Evolutionary conservation across 2,888 invertebrate species (phyloP).

Genomic region (Erebia epiphron): DNA sequence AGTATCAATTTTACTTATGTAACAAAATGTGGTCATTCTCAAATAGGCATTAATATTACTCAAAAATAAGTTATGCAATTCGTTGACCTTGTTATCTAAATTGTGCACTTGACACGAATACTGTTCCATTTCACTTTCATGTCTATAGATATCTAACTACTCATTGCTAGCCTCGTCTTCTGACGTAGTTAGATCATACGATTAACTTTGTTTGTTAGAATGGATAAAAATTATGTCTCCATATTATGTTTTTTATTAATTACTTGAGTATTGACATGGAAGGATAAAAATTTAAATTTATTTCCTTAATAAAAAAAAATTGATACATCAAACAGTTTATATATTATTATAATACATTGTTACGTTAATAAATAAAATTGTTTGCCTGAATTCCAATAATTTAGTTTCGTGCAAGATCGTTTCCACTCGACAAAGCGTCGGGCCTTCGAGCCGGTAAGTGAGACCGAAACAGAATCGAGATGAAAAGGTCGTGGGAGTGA

Average conservation of each 20-base stretch:
- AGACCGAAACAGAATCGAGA: slow-evolving; percentile 65
- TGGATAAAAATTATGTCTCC: slow-evolving; percentile 2
- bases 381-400: slow-evolving; percentile 48
- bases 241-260: slow-evolving; percentile 18
- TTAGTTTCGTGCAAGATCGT: slow-evolving; percentile 65
- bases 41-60: slow-evolving; percentile 47
- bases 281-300: background rate
- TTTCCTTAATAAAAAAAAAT: background rate
- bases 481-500: slow-evolving; percentile 66
- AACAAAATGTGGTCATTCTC: slow-evolving; percentile 24
- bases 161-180: slow-evolving; percentile 59
- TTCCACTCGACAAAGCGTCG: slow-evolving; percentile 58
- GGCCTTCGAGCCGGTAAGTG: slow-evolving; percentile 63
- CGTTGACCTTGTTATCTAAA: slow-evolving; percentile 80
- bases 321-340: slow-evolving; percentile 21
- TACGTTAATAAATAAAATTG: slow-evolving; percentile 39
- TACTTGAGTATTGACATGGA: slow-evolving; percentile 13
- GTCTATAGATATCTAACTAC: slow-evolving; percentile 56
- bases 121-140: slow-evolving; percentile 82
- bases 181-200: slow-evolving; percentile 44
- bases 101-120: slow-evolving; percentile 82
- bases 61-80: slow-evolving; percentile 71
- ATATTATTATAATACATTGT: slow-evolving; percentile 27
- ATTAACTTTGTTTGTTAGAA: slow-evolving; percentile 38
- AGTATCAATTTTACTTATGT: slow-evolving; percentile 7